These are phyloP conservation scores for Pseudorasbora parva DNA, from an alignment of 2,113 vertebrate genomes.

Conservation along the genomic window DNA sequence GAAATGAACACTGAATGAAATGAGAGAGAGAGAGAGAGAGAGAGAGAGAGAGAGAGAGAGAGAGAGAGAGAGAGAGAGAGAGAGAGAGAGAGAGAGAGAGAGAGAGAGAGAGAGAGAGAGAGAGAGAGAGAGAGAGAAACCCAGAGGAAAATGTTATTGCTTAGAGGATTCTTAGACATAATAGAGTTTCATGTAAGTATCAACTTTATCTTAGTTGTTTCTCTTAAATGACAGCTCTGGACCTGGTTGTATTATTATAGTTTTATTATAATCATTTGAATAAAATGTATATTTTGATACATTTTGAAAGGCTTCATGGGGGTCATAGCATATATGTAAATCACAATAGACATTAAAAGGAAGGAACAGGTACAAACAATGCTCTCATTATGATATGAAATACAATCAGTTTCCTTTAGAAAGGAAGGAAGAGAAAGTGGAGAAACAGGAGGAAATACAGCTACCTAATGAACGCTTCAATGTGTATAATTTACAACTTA, in stretches of 20 bases:
- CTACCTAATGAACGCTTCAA: neutral
- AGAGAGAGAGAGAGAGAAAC: slow-evolving; percentile 39
- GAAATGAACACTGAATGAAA: slow-evolving; percentile 48
- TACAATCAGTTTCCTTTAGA: neutral
- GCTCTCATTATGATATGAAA: neutral
- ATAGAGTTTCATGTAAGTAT: slow-evolving; percentile 13
- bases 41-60: slow-evolving; percentile 42
- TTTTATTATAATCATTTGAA: neutral
- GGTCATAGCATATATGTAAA: neutral
- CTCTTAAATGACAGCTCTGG: neutral
- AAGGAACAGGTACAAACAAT: neutral
- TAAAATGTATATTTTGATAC: neutral
- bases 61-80: slow-evolving; percentile 39
- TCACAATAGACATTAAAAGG: neutral
- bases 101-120: slow-evolving; percentile 41
- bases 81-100: slow-evolving; percentile 41
- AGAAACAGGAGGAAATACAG: neutral
- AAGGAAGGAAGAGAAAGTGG: neutral
- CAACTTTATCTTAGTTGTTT: neutral
- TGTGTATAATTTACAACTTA: neutral
- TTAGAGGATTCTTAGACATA: neutral
- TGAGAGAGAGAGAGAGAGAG: slow-evolving; percentile 40
- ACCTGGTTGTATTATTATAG: neutral
- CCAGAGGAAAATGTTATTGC: neutral
- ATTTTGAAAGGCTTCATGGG: neutral